Evolutionary conservation across 2,888 invertebrate genomes (phyloP).

Genomic region (Cryptocheilus praepositus): DNA sequence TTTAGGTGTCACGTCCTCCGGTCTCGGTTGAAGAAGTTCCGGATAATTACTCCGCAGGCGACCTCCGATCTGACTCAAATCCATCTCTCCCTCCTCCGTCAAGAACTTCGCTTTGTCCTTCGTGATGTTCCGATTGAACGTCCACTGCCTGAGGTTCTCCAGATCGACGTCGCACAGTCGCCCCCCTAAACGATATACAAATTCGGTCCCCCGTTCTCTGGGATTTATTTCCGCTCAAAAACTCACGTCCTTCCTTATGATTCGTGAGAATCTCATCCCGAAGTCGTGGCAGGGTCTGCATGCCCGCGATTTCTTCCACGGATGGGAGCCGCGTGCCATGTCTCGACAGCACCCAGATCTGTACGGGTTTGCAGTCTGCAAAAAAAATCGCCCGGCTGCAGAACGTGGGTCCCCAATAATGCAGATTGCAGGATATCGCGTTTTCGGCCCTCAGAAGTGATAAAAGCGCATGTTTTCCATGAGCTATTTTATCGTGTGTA

Average conservation of each 20-base stretch:
- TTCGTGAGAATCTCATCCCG: conserved; percentile 81
- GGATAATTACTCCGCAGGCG: conserved; percentile 81
- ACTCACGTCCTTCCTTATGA: conserved; percentile 77
- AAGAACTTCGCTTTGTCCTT: conserved; percentile 78
- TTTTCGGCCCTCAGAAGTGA: too few species aligned
- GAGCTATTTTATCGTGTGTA: too few species aligned
- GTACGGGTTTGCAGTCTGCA: conserved; percentile 81
- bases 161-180: conserved; percentile 81
- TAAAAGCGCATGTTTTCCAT: too few species aligned
- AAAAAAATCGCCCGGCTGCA: too few species aligned
- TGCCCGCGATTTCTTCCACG: conserved; percentile 76
- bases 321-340: conserved; percentile 84
- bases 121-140: conserved; percentile 80
- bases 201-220: too few species aligned
- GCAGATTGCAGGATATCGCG: too few species aligned
- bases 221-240: background rate
- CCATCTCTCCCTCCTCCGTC: conserved; percentile 78
- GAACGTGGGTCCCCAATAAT: too few species aligned
- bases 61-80: conserved; percentile 80
- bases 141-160: conserved; percentile 80
- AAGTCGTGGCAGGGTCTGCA: conserved; percentile 78
- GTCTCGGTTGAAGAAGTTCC: conserved; percentile 75
- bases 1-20: conserved; percentile 56
- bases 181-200: conserved; percentile 16
- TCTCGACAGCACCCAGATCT: conserved; percentile 84